Evolutionary conservation across 2,797 vertebrate genomes (phyloP).

Genomic region (Melanitta fusca): DNA sequence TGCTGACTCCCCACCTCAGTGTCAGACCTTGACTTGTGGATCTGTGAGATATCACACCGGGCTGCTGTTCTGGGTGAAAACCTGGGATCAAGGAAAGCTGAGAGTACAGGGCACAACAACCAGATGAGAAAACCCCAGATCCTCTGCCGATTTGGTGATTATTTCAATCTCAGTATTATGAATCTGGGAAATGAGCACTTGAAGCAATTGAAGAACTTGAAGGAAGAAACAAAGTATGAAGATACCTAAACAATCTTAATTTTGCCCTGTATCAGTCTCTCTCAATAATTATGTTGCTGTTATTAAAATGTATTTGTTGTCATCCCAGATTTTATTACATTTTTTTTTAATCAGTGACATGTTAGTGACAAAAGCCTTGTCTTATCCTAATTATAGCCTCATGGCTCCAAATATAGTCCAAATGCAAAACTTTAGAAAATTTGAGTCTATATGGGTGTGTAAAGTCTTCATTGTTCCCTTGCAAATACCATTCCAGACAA

Average conservation of each 20-base stretch:
- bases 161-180: not conserved
- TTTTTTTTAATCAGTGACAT: not conserved
- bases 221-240: not conserved
- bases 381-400: not conserved
- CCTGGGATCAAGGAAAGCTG: not conserved
- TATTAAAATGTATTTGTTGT: slow-evolving; percentile 14
- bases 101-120: not conserved
- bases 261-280: not conserved
- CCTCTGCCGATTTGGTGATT: not conserved
- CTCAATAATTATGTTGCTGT: not conserved
- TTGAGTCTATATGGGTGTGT: not conserved
- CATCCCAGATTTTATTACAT: not conserved
- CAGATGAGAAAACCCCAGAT: not conserved
- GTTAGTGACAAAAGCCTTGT: not conserved
- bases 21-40: not conserved
- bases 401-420: not conserved
- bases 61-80: not conserved
- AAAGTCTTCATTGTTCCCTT: not conserved
- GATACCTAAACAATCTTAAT: not conserved
- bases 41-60: not conserved
- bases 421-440: not conserved
- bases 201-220: not conserved
- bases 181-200: not conserved
- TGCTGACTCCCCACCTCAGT: not conserved
- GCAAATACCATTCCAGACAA: not conserved